phyloP scores from a whole-genome alignment of 1,140 invertebrate genomes.

The Temnothorax nylanderi region DNA sequence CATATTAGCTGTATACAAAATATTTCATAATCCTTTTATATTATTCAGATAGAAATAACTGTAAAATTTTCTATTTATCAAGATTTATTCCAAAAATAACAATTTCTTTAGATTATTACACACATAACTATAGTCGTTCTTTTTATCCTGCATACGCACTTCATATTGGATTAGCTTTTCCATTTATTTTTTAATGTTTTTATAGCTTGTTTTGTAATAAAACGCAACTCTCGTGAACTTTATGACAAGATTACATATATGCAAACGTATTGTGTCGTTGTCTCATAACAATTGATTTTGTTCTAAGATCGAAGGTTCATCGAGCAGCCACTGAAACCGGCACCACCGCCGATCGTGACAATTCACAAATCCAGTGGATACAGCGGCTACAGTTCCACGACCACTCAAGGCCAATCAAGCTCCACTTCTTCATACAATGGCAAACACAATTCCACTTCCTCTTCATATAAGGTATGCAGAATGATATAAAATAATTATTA shows the following conservation, averaged over 20 bases:
- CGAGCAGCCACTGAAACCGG: constrained; percentile 92
- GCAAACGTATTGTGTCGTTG: neutral
- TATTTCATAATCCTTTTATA: neutral
- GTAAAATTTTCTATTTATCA: neutral
- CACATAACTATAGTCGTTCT: neutral
- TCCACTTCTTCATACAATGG: constrained; percentile 58
- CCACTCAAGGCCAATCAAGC: constrained; percentile 68
- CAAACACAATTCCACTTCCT: constrained; percentile 69
- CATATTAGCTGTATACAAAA: neutral
- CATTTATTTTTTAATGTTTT: constrained; percentile 3
- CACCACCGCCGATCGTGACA: constrained; percentile 89
- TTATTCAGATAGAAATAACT: neutral
- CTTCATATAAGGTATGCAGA: constrained; percentile 67
- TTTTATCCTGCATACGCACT: neutral
- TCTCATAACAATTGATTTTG: constrained; percentile 1
- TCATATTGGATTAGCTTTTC: constrained; percentile 12
- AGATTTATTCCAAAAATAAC: neutral
- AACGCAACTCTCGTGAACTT: neutral
- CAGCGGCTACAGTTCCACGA: constrained; percentile 75
- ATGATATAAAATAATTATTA: neutral
- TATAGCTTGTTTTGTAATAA: neutral
- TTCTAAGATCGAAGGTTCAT: constrained; percentile 92
- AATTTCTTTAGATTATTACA: neutral
- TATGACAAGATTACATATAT: neutral
- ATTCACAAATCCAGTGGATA: constrained; percentile 78